Percentiles rank a stretch among this genome's conserved stretches.
Conservation (phyloP, 2,888 invertebrate species). For the Archips crataeganus region DNA sequence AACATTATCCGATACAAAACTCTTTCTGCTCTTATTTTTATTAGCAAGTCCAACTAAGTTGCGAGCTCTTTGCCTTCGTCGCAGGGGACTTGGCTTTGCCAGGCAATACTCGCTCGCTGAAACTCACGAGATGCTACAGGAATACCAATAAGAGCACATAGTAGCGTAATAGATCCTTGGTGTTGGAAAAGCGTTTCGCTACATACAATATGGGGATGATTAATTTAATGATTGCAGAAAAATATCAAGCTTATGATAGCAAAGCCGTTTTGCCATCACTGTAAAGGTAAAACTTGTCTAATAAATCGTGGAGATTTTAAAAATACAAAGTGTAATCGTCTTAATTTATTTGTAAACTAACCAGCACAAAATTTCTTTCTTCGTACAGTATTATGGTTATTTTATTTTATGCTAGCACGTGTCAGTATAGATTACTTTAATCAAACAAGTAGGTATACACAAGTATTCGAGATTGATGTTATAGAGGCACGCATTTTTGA, state of each 20-base stretch:
- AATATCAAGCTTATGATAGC: not conserved
- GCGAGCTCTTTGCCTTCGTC: slow-evolving; percentile 23
- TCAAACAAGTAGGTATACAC: too few species aligned
- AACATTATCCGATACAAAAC: slow-evolving; percentile 2
- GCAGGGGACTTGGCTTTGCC: slow-evolving; percentile 32
- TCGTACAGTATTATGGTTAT: too few species aligned
- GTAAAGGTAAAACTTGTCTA: too few species aligned
- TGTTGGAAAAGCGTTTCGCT: not conserved
- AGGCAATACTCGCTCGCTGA: slow-evolving; percentile 71
- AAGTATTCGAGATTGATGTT: not conserved
- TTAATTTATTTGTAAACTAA: too few species aligned
- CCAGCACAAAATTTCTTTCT: too few species aligned
- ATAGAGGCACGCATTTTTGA: not conserved
- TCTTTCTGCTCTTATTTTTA: slow-evolving; percentile 15
- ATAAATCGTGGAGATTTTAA: too few species aligned
- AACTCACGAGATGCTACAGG: slow-evolving; percentile 65
- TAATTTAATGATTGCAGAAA: not conserved
- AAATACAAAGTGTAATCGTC: too few species aligned
- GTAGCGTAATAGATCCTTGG: slow-evolving; percentile 63
- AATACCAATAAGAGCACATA: slow-evolving; percentile 70
- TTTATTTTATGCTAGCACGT: too few species aligned
- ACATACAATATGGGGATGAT: not conserved
- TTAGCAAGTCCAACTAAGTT: slow-evolving; percentile 27
- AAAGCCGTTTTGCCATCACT: too few species aligned
- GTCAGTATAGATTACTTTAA: too few species aligned